phyloP scores from a whole-genome alignment of 2,113 vertebrate species.

The Okapia johnstoni region DNA sequence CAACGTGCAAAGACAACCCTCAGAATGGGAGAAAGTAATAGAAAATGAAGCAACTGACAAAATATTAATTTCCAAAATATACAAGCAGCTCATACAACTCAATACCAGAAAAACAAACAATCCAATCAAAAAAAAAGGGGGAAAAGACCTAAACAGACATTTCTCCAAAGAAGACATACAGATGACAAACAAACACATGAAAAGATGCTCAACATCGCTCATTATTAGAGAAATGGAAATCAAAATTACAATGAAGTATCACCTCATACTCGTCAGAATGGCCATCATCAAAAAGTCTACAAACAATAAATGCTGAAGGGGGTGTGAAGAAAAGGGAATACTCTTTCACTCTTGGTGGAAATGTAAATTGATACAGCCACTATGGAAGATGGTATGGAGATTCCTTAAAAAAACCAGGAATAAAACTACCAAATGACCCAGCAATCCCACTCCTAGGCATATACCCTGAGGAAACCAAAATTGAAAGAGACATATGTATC shows the following conservation, averaged over 20 bases:
- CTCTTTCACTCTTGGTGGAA: not conserved
- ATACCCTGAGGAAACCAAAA: not conserved
- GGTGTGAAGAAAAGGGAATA: not conserved
- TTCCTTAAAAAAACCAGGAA: not conserved
- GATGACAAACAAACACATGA: not conserved
- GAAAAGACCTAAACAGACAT: not conserved
- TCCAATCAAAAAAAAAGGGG: not conserved
- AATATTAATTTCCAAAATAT: not conserved
- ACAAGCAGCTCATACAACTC: not conserved
- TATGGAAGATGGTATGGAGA: not conserved
- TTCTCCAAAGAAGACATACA: not conserved
- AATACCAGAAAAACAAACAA: not conserved
- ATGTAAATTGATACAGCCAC: not conserved
- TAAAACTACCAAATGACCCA: not conserved
- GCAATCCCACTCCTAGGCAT: not conserved
- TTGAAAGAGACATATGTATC: not conserved
- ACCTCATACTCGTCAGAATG: not conserved
- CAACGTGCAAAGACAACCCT: not conserved
- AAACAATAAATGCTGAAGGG: not conserved
- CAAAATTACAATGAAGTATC: not conserved
- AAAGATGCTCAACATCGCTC: not conserved
- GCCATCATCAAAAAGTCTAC: not conserved
- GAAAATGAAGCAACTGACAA: not conserved
- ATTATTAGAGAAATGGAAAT: not conserved
- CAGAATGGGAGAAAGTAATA: not conserved